These are phyloP conservation scores for Apamea sordens DNA, from an alignment of 2,888 invertebrate genomes.

Conservation along the genomic window DNA sequence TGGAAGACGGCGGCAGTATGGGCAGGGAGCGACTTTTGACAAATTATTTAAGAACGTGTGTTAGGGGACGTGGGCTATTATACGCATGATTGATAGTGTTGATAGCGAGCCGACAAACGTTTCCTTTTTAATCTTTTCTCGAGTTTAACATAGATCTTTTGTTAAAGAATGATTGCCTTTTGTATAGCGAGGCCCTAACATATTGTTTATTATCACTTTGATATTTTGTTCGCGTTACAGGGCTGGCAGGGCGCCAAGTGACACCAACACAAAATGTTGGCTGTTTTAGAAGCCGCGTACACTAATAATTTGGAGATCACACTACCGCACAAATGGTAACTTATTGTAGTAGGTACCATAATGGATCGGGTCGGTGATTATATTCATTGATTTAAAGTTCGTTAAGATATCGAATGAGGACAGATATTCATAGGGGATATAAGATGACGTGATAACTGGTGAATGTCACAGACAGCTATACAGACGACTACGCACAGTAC, in stretches of 20 bases:
- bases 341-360: constrained; percentile 17
- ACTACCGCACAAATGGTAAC: constrained; percentile 31
- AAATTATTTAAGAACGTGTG: constrained; percentile 90
- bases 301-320: constrained; percentile 52
- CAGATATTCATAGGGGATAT: neutral
- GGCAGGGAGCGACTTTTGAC: constrained; percentile 85
- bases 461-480: neutral
- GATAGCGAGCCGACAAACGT: constrained; percentile 82
- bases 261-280: constrained; percentile 55
- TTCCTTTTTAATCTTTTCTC: constrained; percentile 80
- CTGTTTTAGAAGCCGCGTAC: constrained; percentile 50
- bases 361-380: neutral
- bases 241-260: constrained; percentile 60
- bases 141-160: constrained; percentile 71
- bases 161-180: constrained; percentile 68
- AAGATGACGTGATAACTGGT: neutral
- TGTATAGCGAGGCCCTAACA: constrained; percentile 55
- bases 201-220: constrained; percentile 60
- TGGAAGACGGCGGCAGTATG: constrained; percentile 76
- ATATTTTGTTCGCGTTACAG: constrained; percentile 59
- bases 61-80: constrained; percentile 86
- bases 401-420: neutral
- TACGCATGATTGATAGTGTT: constrained; percentile 87
- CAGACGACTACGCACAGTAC: neutral
- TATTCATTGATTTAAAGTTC: neutral